Conservation (phyloP, 2,888 invertebrate species). For the Conops quadrifasciatus region DNA sequence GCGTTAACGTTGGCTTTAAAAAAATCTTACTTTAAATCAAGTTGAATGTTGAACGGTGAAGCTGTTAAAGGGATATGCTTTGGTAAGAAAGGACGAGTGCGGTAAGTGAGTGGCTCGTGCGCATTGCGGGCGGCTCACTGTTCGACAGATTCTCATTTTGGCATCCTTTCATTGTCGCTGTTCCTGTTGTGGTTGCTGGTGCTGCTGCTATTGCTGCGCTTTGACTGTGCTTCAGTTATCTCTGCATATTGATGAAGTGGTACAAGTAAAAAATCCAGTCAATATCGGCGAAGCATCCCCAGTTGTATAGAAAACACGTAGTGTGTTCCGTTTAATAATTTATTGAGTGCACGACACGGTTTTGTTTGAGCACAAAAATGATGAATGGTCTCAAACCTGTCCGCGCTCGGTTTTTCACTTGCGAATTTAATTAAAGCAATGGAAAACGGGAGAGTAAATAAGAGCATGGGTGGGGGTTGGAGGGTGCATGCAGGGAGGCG, state of each 20-base stretch:
- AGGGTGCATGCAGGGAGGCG: no score
- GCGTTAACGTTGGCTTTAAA: no score
- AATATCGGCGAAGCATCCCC: not conserved
- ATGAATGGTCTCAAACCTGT: not conserved
- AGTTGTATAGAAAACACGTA: not conserved
- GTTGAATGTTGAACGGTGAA: no score
- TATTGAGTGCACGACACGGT: not conserved
- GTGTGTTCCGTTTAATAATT: constrained; percentile 8
- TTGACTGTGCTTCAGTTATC: not conserved
- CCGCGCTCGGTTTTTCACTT: no score
- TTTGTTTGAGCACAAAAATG: not conserved
- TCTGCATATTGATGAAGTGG: constrained; percentile 1
- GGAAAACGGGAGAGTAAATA: not conserved
- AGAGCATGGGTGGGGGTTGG: no score
- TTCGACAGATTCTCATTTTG: not conserved
- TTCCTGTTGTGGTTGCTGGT: not conserved
- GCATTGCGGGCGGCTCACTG: no score
- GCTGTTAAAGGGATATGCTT: no score
- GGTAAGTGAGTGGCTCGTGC: no score
- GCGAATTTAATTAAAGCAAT: not conserved
- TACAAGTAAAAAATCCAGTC: not conserved
- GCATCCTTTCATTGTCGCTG: not conserved
- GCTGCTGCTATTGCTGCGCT: not conserved
- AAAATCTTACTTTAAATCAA: no score
- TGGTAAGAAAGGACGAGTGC: no score